A percentile compares a stretch with the other conserved stretches of the same genome.
Evolutionary conservation across 2,888 invertebrate species (phyloP).

Genomic region (Drosophila picticornis): DNA sequence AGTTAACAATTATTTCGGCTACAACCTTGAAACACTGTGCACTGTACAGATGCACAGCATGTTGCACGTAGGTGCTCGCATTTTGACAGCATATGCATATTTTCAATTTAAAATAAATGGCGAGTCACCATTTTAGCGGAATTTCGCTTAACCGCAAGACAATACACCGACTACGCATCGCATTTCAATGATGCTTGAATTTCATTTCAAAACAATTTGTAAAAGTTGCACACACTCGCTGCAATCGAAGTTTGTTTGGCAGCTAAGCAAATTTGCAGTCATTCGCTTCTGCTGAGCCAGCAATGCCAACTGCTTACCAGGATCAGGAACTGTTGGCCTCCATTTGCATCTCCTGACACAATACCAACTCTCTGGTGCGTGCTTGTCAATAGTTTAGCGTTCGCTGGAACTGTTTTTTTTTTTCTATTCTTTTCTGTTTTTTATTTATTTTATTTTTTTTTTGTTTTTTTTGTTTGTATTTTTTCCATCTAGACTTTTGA

Average conservation of each 20-base stretch:
- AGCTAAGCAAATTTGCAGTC: constrained; percentile 76
- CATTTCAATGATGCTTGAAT: constrained; percentile 56
- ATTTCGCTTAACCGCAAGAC: constrained; percentile 26
- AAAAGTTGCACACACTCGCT: constrained; percentile 61
- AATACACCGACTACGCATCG: constrained; percentile 22
- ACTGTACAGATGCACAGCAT: not conserved
- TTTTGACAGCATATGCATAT: not conserved
- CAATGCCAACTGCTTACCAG: constrained; percentile 53
- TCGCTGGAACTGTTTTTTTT: constrained; percentile 37
- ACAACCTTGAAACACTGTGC: not conserved
- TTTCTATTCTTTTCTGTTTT: not conserved
- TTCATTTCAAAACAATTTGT: constrained; percentile 82
- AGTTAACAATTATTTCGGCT: not conserved
- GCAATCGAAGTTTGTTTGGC: constrained; percentile 79
- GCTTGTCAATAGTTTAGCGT: constrained; percentile 60
- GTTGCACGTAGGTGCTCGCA: not conserved
- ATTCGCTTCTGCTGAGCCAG: constrained; percentile 62
- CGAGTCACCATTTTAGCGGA: constrained; percentile 7
- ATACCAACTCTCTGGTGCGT: constrained; percentile 28
- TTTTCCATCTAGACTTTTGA: constrained; percentile 72
- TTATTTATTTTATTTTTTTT: constrained; percentile 11
- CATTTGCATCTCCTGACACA: constrained; percentile 18
- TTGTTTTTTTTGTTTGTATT: constrained; percentile 32
- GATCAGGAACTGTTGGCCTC: constrained; percentile 48
- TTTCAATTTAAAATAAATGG: constrained; percentile 20